Evolutionary conservation across 2,888 invertebrate genomes (phyloP).

Genomic region (Sthenelais limicola): DNA sequence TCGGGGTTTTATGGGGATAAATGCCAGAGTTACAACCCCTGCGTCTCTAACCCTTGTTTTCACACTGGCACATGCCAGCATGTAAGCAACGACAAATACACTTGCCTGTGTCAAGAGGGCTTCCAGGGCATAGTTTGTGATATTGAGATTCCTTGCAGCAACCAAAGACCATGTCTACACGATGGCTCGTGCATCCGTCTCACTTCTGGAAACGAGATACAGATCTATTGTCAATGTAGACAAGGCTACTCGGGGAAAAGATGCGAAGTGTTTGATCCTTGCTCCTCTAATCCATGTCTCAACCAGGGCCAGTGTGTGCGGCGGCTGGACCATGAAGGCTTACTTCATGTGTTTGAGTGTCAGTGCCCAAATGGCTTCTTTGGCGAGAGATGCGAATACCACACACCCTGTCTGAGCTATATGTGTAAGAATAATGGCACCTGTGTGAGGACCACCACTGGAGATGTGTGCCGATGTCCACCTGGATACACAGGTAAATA

Average conservation of each 20-base stretch:
- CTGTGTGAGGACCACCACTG: slow-evolving; percentile 41
- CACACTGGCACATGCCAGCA: slow-evolving; percentile 50
- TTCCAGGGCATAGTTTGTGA: slow-evolving; percentile 35
- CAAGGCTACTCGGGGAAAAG: slow-evolving; percentile 48
- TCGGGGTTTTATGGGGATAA: slow-evolving; percentile 50
- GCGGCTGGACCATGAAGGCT: slow-evolving; percentile 10
- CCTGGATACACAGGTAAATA: slow-evolving; percentile 47
- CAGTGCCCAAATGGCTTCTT: slow-evolving; percentile 50
- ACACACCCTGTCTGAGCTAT: slow-evolving; percentile 42
- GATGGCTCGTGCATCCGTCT: slow-evolving; percentile 46
- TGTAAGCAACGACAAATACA: slow-evolving; percentile 48
- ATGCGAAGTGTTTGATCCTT: slow-evolving; percentile 49
- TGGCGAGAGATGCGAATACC: slow-evolving; percentile 52
- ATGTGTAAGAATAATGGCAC: slow-evolving; percentile 46
- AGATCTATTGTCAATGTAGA: slow-evolving; percentile 46
- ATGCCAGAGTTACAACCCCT: slow-evolving; percentile 53
- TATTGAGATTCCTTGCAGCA: slow-evolving; percentile 49
- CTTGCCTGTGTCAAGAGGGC: slow-evolving; percentile 47
- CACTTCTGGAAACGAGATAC: slow-evolving; percentile 16
- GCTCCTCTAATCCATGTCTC: slow-evolving; percentile 43
- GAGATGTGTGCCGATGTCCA: slow-evolving; percentile 44
- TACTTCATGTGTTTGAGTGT: slow-evolving; percentile 47
- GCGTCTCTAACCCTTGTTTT: slow-evolving; percentile 50
- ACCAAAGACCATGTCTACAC: slow-evolving; percentile 45
- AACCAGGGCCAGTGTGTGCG: slow-evolving; percentile 46